Evolutionary conservation across 2,797 vertebrate genomes (phyloP).

Genomic region (Aulostomus chinensis): DNA sequence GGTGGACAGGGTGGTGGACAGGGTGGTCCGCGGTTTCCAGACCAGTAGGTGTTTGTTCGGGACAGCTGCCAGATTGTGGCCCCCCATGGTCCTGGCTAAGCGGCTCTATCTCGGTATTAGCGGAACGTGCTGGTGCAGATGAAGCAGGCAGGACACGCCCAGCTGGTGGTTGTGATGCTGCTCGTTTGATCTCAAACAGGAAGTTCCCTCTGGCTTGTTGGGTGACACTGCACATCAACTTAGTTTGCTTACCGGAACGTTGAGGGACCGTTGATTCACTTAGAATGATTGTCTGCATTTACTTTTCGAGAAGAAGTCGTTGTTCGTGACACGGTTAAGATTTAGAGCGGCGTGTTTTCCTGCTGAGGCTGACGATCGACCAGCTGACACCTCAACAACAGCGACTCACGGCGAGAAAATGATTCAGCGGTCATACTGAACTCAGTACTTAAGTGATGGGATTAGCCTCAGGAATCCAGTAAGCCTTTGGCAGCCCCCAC

Average conservation of each 20-base stretch:
- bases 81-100: slow-evolving; percentile 55
- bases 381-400: too few species aligned
- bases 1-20: too few species aligned
- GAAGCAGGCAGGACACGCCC: too few species aligned
- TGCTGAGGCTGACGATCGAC: too few species aligned
- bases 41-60: slow-evolving; percentile 20
- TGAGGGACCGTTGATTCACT: slow-evolving; percentile 30
- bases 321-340: too few species aligned
- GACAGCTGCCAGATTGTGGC: slow-evolving; percentile 40
- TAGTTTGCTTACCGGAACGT: slow-evolving; percentile 41
- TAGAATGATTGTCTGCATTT: too few species aligned
- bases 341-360: too few species aligned
- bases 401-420: slow-evolving; percentile 48
- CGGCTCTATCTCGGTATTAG: slow-evolving; percentile 35
- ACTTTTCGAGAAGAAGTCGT: too few species aligned
- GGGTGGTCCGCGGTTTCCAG: background rate
- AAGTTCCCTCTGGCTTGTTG: background rate
- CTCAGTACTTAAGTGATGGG: slow-evolving; percentile 51
- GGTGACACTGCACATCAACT: background rate
- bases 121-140: slow-evolving; percentile 6
- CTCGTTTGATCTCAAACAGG: too few species aligned
- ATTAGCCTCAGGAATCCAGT: slow-evolving; percentile 76
- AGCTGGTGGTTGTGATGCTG: too few species aligned
- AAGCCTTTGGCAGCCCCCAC: slow-evolving; percentile 62
- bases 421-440: slow-evolving; percentile 60